phyloP scores from a whole-genome alignment of 2,797 vertebrate species.

The Carapus acus region DNA sequence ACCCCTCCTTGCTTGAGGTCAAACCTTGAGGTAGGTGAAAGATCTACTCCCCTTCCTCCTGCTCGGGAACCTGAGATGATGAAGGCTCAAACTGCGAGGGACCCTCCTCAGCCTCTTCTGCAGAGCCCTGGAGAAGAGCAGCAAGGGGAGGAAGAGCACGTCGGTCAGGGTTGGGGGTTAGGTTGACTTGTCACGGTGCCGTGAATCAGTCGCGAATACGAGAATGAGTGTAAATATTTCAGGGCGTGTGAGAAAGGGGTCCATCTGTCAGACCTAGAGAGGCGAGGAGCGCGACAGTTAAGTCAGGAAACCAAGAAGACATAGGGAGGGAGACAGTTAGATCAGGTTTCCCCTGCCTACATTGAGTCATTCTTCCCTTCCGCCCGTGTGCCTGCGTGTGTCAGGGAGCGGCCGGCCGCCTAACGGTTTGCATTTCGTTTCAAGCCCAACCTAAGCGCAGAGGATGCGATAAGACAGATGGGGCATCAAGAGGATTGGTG shows the following conservation, averaged over 20 bases:
- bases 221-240: conserved; percentile 49
- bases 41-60: conserved; percentile 68
- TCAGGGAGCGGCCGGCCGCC: conserved; percentile 55
- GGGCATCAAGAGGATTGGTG: conserved; percentile 35
- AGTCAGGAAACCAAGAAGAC: conserved; percentile 75
- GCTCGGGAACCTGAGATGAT: conserved; percentile 58
- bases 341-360: conserved; percentile 67
- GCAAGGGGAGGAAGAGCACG: background rate
- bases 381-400: conserved; percentile 36
- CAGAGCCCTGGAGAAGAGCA: conserved; percentile 50
- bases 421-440: conserved; percentile 71
- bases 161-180: conserved; percentile 22
- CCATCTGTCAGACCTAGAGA: conserved; percentile 58
- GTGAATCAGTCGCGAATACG: conserved; percentile 47
- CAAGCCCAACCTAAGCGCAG: conserved; percentile 37
- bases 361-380: conserved; percentile 78
- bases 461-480: conserved; percentile 52
- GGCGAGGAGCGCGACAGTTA: conserved; percentile 69
- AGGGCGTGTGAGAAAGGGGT: conserved; percentile 30
- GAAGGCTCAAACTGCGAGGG: conserved; percentile 50
- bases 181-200: conserved; percentile 23
- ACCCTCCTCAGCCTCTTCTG: conserved; percentile 61
- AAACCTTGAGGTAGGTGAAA: conserved; percentile 71
- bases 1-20: conserved; percentile 53
- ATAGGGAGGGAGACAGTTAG: conserved; percentile 64